Conservation (phyloP, 30 jellyfish, hydroid and myxozoan genomes). For the Nemopilema nomurai region DNA sequence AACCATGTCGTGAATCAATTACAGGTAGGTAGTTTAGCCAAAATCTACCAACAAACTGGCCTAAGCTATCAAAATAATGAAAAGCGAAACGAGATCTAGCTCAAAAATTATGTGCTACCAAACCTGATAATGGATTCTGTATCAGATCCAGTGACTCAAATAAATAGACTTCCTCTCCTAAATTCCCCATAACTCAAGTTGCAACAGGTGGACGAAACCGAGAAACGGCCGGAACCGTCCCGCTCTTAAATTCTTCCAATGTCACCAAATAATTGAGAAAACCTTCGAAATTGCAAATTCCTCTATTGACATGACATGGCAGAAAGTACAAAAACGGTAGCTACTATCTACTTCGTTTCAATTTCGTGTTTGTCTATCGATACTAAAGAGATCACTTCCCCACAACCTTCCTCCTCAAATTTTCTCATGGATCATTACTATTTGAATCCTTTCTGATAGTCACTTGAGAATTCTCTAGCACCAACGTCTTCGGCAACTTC, state of each 20-base stretch:
- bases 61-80: not conserved
- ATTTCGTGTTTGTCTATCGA: no score
- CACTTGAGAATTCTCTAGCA: not conserved
- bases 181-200: not conserved
- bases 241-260: not conserved
- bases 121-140: not conserved
- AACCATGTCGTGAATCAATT: not conserved
- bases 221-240: not conserved
- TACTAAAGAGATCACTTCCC: no score
- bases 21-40: not conserved
- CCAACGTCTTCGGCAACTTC: not conserved
- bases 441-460: no score
- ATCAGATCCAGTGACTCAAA: not conserved
- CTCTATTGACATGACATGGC: no score
- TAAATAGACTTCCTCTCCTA: not conserved
- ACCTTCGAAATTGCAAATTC: no score
- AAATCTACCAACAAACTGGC: not conserved
- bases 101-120: not conserved
- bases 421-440: no score
- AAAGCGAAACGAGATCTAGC: not conserved
- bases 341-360: no score
- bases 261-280: not conserved
- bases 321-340: no score
- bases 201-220: not conserved
- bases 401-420: no score